Base-by-base conservation (phyloP, 2,113 vertebrate genomes). In the Prolemur simus region DNA sequence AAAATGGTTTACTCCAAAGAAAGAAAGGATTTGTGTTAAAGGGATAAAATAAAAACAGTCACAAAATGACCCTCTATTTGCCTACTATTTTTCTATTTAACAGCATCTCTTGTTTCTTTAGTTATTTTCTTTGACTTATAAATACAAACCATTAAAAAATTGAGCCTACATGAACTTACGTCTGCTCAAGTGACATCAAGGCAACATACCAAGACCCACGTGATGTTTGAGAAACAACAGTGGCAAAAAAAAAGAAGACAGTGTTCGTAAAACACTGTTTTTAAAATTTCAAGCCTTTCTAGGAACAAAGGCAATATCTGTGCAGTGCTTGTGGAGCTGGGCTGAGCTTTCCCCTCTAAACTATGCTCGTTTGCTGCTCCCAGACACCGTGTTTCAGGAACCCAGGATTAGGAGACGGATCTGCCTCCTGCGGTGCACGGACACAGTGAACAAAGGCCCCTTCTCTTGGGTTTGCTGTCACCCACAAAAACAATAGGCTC, bases 381-480 rank as follows among this genome's bases (percentile, higher is more conserved):
- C 0, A 2, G 66, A 64, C 5, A 45, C 18, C 0, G 0, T 0
- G 0, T 20, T 83, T 29, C 4, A 25, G 71, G 47, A 66, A 5
- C 20, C 18, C 1, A 0, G 5, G 37, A 6, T 14, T 29, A 21
- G 42, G 10, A 85, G 8, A 6, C 1, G 5, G 9, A 60, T 18
- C 8, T 23, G 23, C 18, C 3, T 17, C 4, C 2, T 0, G 0
- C 6, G 12, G 88, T 0, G 2, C 13, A 18, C 0, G 9, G 74
- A 42, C 21, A 7, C 1, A 1, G 10, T 8, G 13, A 17, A 10
- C 20, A 25, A 34, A 17, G 56, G 63, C 66, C 4, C 66, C 29
- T 49, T 12, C 27, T 42, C 8, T 5, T 2, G 20, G 14, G 42
- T 5, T 18, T 7, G 0, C 60, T 1, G 18, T 11, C 17, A n/a